These are phyloP conservation scores for Oscheius sp. DNA, from an alignment of 2,888 invertebrate species.

Conservation along the genomic window DNA sequence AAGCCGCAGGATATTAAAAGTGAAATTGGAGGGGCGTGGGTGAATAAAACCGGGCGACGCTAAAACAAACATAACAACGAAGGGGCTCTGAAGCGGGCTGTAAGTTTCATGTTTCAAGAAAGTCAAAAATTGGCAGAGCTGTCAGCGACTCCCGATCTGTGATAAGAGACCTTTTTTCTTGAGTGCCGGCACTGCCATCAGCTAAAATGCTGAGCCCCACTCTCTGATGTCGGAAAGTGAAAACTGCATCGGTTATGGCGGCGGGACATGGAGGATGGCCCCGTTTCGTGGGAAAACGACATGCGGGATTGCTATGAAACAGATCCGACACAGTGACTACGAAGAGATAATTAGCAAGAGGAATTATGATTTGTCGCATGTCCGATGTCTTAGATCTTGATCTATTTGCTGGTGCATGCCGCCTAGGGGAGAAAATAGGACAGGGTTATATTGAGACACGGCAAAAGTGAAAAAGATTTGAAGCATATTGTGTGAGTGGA, in stretches of 20 bases:
- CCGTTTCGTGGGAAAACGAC: slow-evolving; percentile 24
- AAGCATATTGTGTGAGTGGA: background rate
- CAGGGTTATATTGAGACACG: background rate
- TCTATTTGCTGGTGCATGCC: background rate
- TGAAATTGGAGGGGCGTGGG: background rate
- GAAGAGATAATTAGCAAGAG: slow-evolving; percentile 29
- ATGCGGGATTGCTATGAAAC: slow-evolving; percentile 17
- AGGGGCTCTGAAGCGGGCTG: slow-evolving; percentile 12
- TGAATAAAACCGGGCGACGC: slow-evolving; percentile 36
- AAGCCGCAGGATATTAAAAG: background rate
- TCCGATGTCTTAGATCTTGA: slow-evolving; percentile 21
- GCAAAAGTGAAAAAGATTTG: background rate
- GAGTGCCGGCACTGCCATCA: no score
- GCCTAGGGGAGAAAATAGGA: no score
- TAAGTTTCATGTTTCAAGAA: slow-evolving; percentile 11
- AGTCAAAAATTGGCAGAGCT: background rate
- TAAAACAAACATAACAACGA: slow-evolving; percentile 30
- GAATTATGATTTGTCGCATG: slow-evolving; percentile 27
- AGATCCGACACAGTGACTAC: slow-evolving; percentile 10
- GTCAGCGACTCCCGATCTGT: slow-evolving; percentile 1
- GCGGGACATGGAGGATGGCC: slow-evolving; percentile 25
- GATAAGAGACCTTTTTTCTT: slow-evolving; percentile 1
- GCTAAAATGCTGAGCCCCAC: no score
- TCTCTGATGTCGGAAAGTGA: slow-evolving; percentile 20
- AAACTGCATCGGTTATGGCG: slow-evolving; percentile 7